These are phyloP conservation scores for Polyploca ridens DNA, from an alignment of 2,888 invertebrate species.

Conservation along the genomic window DNA sequence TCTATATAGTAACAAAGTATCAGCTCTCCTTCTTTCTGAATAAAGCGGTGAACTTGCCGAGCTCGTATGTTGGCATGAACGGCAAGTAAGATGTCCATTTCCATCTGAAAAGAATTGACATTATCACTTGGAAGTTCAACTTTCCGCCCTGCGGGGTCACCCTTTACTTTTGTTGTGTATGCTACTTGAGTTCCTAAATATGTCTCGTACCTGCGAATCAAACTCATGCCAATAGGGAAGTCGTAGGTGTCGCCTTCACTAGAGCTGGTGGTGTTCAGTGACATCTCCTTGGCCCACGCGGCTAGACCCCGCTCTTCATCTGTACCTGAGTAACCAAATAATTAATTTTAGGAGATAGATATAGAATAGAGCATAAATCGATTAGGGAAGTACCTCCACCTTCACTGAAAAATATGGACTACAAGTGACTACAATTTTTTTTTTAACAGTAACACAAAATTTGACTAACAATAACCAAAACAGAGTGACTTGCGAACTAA, in stretches of 20 bases:
- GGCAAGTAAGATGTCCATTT: slow-evolving; percentile 88
- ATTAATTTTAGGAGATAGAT: no score
- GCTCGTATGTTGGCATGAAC: slow-evolving; percentile 88
- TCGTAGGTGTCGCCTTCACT: slow-evolving; percentile 86
- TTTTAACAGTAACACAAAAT: no score
- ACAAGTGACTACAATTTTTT: no score
- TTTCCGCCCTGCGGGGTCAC: no score
- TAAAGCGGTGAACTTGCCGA: slow-evolving; percentile 71
- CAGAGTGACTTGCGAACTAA: no score
- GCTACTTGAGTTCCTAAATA: no score
- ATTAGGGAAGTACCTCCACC: no score
- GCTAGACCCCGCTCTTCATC: slow-evolving; percentile 90
- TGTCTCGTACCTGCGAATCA: slow-evolving; percentile 80
- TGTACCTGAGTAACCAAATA: slow-evolving; percentile 80
- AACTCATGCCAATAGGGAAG: slow-evolving; percentile 88
- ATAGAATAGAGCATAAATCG: no score
- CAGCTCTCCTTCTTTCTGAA: slow-evolving; percentile 67
- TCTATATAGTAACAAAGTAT: slow-evolving; percentile 20
- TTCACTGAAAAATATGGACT: no score
- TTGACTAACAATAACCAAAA: no score
- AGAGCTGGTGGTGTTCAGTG: slow-evolving; percentile 77
- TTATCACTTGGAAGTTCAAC: no score
- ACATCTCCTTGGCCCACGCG: slow-evolving; percentile 90
- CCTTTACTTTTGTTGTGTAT: no score
- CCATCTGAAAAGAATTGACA: slow-evolving; percentile 74